Base-by-base conservation (phyloP, 2,113 vertebrate genomes). In the Eulacestoma nigropectus region DNA sequence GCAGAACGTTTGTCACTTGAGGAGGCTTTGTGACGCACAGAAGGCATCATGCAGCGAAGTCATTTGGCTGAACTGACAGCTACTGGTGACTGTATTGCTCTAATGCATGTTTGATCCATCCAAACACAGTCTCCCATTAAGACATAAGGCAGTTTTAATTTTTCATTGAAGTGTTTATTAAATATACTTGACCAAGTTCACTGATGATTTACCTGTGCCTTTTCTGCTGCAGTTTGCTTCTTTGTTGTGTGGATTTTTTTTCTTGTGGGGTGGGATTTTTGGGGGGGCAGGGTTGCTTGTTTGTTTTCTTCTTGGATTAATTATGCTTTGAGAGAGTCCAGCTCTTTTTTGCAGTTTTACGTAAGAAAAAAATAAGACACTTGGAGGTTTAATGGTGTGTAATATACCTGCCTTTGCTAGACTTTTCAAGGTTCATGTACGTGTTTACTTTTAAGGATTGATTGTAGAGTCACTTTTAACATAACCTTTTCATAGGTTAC, bases 61-160 rank as follows among this genome's bases (percentile, higher is more conserved):
- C 68, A 94, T 90, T 94, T 92, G 83, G 76, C 76, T 90, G 73
- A 81, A 47, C 56, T 96, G 83, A 95, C 85, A 90, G 64, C 72
- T 70, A 5, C 90, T 27, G 52, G 67, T 70, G 76, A 88, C 64
- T 59, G 39, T 19, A 74, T 64, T 77, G 39, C 85, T 92, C 56
- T 93, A 84, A 88, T 41, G 39, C 76, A 56, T 92, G 92, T 81
- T 60, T 84, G 56, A 81, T 37, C 59, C 56, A 64, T 56, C 68
- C 72, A 86, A 88, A 84, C 63, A 91, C 56, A 53, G 27, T 20
- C 39, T 86, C 72, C 64, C 42, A 92, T 78, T 90, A 96, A 92
- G 68, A 90, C 83, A 80, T 32, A 82, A 73, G 46, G 55, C 62
- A 83, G 21, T 73, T 85, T 87, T 57, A 93, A 87, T 96, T 87